phyloP scores from a whole-genome alignment of 2,797 vertebrate genomes.

The Lateolabrax maculatus region DNA sequence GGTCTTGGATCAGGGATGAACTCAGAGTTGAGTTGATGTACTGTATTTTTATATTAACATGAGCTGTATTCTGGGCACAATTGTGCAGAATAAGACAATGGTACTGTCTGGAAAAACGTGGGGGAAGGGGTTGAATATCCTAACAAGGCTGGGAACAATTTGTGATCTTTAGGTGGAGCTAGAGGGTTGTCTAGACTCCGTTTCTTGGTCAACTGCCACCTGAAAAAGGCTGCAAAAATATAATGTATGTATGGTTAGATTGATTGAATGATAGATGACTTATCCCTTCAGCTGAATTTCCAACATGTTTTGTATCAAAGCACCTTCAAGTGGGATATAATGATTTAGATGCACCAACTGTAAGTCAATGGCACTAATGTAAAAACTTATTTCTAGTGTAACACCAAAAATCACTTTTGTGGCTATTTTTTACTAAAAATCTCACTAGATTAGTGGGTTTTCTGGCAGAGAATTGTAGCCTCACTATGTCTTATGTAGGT shows the following conservation, averaged over 20 bases:
- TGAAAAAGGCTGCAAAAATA: not conserved
- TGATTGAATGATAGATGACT: slow-evolving; percentile 21
- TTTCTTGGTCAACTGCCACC: not conserved
- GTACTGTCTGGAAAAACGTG: not conserved
- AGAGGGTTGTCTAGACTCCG: not conserved
- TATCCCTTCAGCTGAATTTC: not conserved
- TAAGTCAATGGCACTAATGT: not conserved
- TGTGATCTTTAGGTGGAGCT: not conserved
- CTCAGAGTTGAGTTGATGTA: not conserved
- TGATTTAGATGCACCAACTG: slow-evolving; percentile 16
- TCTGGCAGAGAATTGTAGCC: not conserved
- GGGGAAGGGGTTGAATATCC: not conserved
- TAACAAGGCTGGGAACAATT: not conserved
- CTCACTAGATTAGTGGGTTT: slow-evolving; percentile 2
- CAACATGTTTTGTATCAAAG: slow-evolving; percentile 1
- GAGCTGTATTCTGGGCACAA: slow-evolving; percentile 1
- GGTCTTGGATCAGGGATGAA: not conserved
- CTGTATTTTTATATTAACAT: not conserved
- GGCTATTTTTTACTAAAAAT: not conserved
- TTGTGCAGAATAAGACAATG: not conserved
- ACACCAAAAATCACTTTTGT: not conserved
- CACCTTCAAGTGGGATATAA: not conserved
- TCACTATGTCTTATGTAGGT: not conserved
- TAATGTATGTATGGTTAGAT: not conserved
- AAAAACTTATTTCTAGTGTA: not conserved